Conservation (phyloP, 2,113 vertebrate species). For the Gorsachius goisagi region DNA sequence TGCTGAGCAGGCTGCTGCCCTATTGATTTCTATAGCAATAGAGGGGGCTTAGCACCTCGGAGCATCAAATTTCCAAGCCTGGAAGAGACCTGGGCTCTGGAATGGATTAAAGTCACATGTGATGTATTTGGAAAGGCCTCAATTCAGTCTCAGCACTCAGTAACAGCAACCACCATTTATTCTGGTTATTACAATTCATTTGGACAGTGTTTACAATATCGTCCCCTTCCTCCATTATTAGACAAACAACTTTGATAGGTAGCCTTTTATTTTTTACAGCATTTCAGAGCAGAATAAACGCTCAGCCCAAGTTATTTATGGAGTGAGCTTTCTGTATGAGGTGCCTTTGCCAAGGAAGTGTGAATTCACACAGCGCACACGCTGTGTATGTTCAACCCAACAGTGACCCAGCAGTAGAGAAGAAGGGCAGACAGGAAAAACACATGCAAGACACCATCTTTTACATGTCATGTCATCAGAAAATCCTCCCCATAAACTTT, state of each 20-base stretch:
- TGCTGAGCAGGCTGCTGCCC: constrained; percentile 20
- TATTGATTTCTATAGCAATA: neutral
- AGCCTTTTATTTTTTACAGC: constrained; percentile 75
- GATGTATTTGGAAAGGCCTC: constrained; percentile 71
- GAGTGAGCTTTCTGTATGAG: constrained; percentile 55
- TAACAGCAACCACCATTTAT: constrained; percentile 69
- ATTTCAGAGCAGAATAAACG: constrained; percentile 74
- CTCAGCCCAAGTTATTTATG: constrained; percentile 72
- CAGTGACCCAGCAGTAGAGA: constrained; percentile 30
- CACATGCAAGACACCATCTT: constrained; percentile 53
- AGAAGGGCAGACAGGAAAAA: constrained; percentile 5
- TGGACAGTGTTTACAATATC: constrained; percentile 72
- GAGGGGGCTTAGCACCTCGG: constrained; percentile 25
- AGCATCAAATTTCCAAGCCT: constrained; percentile 41
- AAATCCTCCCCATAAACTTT: constrained; percentile 41
- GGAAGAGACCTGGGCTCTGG: constrained; percentile 66
- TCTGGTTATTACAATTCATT: constrained; percentile 76
- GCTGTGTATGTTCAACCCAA: constrained; percentile 8
- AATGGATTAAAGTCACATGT: constrained; percentile 73
- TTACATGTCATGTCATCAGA: constrained; percentile 16
- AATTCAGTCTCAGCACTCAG: constrained; percentile 31
- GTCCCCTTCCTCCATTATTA: constrained; percentile 64
- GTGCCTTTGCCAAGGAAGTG: constrained; percentile 64
- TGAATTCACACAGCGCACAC: constrained; percentile 54
- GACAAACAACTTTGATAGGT: constrained; percentile 66